These are phyloP conservation scores for Pandemis heparana DNA, from an alignment of 2,888 invertebrate species.

Conservation along the genomic window DNA sequence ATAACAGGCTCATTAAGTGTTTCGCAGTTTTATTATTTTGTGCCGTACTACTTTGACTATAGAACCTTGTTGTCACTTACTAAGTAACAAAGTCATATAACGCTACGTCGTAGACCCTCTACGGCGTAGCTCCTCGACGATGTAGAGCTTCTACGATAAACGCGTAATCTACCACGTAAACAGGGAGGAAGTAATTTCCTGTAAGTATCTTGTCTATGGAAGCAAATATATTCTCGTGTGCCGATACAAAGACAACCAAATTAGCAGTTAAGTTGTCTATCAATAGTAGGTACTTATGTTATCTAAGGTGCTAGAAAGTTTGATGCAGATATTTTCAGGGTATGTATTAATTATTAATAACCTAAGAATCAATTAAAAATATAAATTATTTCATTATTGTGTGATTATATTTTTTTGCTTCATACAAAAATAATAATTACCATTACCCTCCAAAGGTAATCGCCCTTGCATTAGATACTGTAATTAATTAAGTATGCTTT, in stretches of 20 bases:
- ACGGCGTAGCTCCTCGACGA: conserved; percentile 18
- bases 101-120: conserved; percentile 36
- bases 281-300: neutral
- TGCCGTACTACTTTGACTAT: neutral
- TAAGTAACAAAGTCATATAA: neutral
- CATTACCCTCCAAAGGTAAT: too few relatives aligned
- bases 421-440: too few relatives aligned
- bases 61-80: conserved; percentile 1
- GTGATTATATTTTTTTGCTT: too few relatives aligned
- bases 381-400: too few relatives aligned
- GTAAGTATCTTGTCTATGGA: conserved; percentile 23
- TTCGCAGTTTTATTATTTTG: neutral
- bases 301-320: neutral
- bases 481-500: too few relatives aligned
- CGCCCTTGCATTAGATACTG: too few relatives aligned
- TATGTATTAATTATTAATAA: too few relatives aligned
- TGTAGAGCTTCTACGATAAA: conserved; percentile 27
- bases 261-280: neutral
- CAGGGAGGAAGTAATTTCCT: conserved; percentile 21
- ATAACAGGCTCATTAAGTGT: neutral
- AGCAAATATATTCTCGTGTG: conserved; percentile 11
- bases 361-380: too few relatives aligned
- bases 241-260: neutral
- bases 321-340: too few relatives aligned
- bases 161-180: conserved; percentile 35